A percentile compares a stretch with the other conserved stretches of the same genome.
Conservation (phyloP, 2,888 invertebrate genomes). For the Acleris cristana region DNA sequence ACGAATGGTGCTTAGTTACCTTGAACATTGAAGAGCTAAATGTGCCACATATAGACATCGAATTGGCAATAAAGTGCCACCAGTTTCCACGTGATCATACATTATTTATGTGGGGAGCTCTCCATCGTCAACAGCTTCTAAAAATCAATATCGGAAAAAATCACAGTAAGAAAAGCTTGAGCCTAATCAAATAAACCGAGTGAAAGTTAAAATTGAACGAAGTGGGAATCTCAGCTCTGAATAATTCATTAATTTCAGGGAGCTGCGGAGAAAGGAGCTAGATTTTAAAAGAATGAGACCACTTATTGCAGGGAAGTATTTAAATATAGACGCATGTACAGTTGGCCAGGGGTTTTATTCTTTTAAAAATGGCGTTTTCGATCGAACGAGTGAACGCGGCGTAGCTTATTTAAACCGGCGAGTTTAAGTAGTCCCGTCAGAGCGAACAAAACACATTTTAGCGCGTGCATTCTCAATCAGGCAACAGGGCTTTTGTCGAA, state of each 20-base stretch:
- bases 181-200: conserved; percentile 63
- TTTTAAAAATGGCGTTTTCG: too few species aligned
- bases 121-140: conserved; percentile 50
- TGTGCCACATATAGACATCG: conserved; percentile 31
- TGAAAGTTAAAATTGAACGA: conserved; percentile 61
- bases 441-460: too few species aligned
- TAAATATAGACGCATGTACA: background rate
- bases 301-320: conserved; percentile 16
- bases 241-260: conserved; percentile 60
- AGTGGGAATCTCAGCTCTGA: conserved; percentile 54
- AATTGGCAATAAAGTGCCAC: conserved; percentile 51
- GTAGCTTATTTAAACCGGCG: too few species aligned
- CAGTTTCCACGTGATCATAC: conserved; percentile 48
- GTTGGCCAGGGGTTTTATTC: too few species aligned
- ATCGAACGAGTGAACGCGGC: too few species aligned
- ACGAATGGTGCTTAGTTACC: too few species aligned
- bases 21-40: too few species aligned
- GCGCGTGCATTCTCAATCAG: too few species aligned
- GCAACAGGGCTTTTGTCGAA: too few species aligned
- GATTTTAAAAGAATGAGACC: conserved; percentile 29
- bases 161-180: conserved; percentile 51
- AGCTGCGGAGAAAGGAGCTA: conserved; percentile 44
- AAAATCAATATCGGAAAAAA: conserved; percentile 57
- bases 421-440: too few species aligned
- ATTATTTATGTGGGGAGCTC: conserved; percentile 55